Evolutionary conservation across 2,113 vertebrate species (phyloP).

Genomic region (Poecile atricapillus): DNA sequence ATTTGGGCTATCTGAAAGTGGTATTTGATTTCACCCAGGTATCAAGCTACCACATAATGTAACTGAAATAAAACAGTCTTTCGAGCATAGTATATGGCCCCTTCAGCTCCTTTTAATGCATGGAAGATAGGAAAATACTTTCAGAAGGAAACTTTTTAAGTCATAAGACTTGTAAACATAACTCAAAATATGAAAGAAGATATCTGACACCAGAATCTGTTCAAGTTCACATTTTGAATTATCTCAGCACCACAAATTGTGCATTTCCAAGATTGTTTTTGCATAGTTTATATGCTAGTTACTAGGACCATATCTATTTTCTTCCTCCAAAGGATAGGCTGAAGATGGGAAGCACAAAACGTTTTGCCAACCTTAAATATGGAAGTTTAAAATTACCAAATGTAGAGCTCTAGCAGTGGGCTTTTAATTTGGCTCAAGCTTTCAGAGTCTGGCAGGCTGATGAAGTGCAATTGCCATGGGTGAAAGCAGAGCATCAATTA

Average conservation of each 20-base stretch:
- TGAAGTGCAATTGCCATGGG: constrained; percentile 63
- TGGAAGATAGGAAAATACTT: background rate
- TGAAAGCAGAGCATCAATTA: constrained; percentile 69
- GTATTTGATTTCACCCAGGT: background rate
- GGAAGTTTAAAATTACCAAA: constrained; percentile 48
- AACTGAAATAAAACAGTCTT: background rate
- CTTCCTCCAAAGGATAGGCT: background rate
- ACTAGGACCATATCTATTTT: background rate
- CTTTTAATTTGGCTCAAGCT: constrained; percentile 63
- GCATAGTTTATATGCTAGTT: background rate
- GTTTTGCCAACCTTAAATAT: constrained; percentile 38
- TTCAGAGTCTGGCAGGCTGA: constrained; percentile 55
- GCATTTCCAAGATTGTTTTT: background rate
- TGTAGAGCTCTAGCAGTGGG: constrained; percentile 41
- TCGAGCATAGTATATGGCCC: background rate
- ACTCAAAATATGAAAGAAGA: background rate
- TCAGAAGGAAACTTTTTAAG: background rate
- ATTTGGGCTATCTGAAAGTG: background rate
- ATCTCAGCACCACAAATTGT: background rate
- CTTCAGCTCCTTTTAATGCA: background rate
- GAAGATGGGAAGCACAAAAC: constrained; percentile 17
- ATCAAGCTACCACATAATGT: background rate
- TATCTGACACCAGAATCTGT: background rate
- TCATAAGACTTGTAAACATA: background rate
- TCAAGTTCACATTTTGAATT: background rate